Evolutionary conservation across 2,113 vertebrate species (phyloP), one percentile per base, ranked within the genome.

Genomic region (Glaucomys volans): DNA sequence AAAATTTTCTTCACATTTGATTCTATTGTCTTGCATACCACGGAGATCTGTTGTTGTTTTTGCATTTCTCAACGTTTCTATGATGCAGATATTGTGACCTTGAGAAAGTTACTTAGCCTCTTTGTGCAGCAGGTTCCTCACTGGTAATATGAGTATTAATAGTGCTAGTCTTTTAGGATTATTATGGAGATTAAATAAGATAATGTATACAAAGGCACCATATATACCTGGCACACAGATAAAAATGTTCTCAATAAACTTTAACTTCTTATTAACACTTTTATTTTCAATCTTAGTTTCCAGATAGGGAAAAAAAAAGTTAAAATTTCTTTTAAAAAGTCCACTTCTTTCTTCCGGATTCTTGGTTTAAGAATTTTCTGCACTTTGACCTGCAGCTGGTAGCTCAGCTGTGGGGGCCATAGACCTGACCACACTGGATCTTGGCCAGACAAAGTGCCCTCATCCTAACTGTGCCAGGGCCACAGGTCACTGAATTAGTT

Each of bases 281-380:
- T 72, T 59, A 83, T 90, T 77, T 18, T 77, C 54, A 59, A 17
- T 62, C 0, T 42, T 40, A 37, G 74, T 92, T 62, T 89, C 40
- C 22, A 71, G 47, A 75, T 40, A 83, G 35, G 85, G 14, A 82
- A 95, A 86, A 86, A 71, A 71, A 5, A 87, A 94, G 42, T 87
- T 47, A 47, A 83, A 12, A 9, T 52, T 52, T 75, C 50, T 91
- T 85, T 93, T 37, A 2, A 40, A n/a, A 47, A 71, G 54, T 74
- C 59, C 24, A 12, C 17, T 71, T 91, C 50, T 93, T 59, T 75
- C 71, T 92, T 80, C 32, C 79, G 13, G 42, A 83, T 82, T 91
- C 24, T 54, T 64, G 44, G 50, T 42, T 95, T 93, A 80, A 84
- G 30, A 64, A 32, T 92, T 42, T 95, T 95, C 54, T 95, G 87